phyloP scores from a whole-genome alignment of 2,797 vertebrate genomes.

The Triplophysa yarkandensis region DNA sequence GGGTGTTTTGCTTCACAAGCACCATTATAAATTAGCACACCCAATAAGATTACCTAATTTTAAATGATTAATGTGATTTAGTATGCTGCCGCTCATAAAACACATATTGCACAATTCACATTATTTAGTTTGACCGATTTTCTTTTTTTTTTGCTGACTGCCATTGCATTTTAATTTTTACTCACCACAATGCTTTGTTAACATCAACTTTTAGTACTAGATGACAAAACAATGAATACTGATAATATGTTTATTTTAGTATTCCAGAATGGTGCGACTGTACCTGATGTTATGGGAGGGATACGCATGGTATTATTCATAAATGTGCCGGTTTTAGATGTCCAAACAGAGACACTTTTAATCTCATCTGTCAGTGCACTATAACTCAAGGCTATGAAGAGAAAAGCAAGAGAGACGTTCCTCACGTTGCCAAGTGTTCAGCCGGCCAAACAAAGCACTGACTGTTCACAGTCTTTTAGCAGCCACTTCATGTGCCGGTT shows the following conservation, averaged over 20 bases:
- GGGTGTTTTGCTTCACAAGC: too few species aligned
- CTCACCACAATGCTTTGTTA: too few species aligned
- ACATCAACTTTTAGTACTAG: too few species aligned
- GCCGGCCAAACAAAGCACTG: constrained; percentile 70
- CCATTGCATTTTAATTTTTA: too few species aligned
- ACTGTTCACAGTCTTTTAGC: constrained; percentile 76
- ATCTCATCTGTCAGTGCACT: neutral
- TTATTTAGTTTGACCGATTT: too few species aligned
- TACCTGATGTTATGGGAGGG: neutral
- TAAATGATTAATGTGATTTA: too few species aligned
- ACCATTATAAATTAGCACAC: too few species aligned
- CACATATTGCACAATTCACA: too few species aligned
- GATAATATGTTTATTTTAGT: neutral
- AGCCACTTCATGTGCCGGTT: constrained; percentile 77
- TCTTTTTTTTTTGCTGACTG: too few species aligned
- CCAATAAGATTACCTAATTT: too few species aligned
- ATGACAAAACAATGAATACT: too few species aligned
- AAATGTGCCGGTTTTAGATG: neutral
- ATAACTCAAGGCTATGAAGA: constrained; percentile 16
- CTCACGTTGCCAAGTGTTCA: constrained; percentile 56
- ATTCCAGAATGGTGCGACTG: neutral
- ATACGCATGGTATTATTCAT: neutral
- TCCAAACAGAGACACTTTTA: neutral
- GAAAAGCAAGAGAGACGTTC: constrained; percentile 39
- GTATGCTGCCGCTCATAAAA: too few species aligned